Conservation (phyloP, 2,888 invertebrate genomes). For the Adelphocoris suturalis region DNA sequence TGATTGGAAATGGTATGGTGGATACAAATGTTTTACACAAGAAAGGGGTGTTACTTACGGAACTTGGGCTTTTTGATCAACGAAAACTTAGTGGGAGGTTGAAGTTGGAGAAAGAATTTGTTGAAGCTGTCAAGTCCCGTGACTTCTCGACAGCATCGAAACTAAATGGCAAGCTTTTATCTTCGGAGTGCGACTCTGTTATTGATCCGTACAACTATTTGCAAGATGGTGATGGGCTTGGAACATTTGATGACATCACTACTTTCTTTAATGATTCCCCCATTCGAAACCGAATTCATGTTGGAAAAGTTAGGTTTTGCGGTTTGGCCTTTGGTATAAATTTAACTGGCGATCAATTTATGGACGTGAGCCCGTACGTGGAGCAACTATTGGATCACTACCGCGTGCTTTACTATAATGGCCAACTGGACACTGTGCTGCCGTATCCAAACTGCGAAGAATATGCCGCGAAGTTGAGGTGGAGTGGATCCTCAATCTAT, state of each 20-base stretch:
- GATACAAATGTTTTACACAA: constrained; percentile 80
- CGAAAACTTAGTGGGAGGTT: constrained; percentile 65
- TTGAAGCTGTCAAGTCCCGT: neutral
- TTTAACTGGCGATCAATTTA: constrained; percentile 88
- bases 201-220: too few species aligned
- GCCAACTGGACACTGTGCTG: too few species aligned
- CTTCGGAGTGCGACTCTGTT: neutral
- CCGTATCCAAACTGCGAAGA: too few species aligned
- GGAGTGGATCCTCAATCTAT: too few species aligned
- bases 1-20: constrained; percentile 81
- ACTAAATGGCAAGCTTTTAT: neutral
- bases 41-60: constrained; percentile 80
- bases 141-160: neutral
- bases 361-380: too few species aligned
- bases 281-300: neutral
- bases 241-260: neutral
- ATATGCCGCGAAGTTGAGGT: too few species aligned
- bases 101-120: neutral
- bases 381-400: too few species aligned
- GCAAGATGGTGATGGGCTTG: neutral
- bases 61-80: constrained; percentile 79
- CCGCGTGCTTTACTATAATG: too few species aligned
- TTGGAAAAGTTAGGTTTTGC: constrained; percentile 29
- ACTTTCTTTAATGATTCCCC: neutral
- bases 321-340: constrained; percentile 77